phyloP scores from a whole-genome alignment of 1,140 invertebrate genomes.

The Temnothorax longispinosus region DNA sequence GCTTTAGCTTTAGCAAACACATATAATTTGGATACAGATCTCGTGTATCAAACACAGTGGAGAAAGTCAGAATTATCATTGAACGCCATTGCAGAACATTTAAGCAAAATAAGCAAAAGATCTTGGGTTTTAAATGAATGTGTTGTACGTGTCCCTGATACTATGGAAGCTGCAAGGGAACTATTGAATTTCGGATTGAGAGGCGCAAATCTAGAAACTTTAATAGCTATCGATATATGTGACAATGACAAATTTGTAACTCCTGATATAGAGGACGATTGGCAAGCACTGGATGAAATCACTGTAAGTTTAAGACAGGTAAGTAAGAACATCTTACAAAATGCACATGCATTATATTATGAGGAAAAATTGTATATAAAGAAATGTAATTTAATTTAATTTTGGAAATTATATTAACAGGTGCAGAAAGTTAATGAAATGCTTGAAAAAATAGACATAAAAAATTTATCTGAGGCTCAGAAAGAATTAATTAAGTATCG shows the following conservation, averaged over 20 bases:
- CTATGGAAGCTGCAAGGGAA: constrained; percentile 90
- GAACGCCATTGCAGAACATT: constrained; percentile 91
- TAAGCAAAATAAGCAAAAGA: constrained; percentile 93
- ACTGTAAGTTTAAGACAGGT: constrained; percentile 73
- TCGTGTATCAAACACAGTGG: constrained; percentile 95
- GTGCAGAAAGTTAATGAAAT: constrained; percentile 79
- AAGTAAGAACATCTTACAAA: constrained; percentile 87
- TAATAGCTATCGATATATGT: constrained; percentile 85
- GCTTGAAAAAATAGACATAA: constrained; percentile 78
- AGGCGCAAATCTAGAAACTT: constrained; percentile 89
- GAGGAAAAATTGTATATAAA: constrained; percentile 91
- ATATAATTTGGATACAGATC: constrained; percentile 92
- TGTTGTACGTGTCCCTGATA: constrained; percentile 91
- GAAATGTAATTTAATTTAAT: not conserved
- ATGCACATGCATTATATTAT: constrained; percentile 92
- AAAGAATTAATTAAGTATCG: constrained; percentile 87
- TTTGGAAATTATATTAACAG: constrained; percentile 62
- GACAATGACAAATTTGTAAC: constrained; percentile 79
- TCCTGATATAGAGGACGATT: constrained; percentile 73
- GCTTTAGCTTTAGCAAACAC: constrained; percentile 90
- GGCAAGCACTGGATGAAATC: constrained; percentile 68
- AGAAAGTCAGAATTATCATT: constrained; percentile 90
- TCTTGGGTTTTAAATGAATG: constrained; percentile 95
- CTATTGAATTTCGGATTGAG: constrained; percentile 91
- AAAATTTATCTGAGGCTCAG: constrained; percentile 86